Evolutionary conservation across 2,888 invertebrate species (phyloP), one percentile per base, ranked within the genome.

Genomic region (Zonitis immaculata): DNA sequence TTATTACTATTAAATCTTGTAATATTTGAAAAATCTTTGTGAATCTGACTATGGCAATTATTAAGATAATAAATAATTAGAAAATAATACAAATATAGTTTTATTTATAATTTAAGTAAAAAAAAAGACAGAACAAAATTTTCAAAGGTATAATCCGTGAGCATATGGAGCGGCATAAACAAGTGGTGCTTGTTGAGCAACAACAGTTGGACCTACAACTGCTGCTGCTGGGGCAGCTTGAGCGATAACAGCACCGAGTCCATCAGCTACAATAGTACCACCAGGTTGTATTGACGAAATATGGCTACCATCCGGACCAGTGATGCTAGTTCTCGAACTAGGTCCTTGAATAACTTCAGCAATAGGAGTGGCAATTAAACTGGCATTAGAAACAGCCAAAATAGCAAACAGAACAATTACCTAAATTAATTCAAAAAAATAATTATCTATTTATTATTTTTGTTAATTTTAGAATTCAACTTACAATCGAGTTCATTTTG

Each of bases 261-360:
- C 25, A 3, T 48, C 44, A 12, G 54, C 30, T 11, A 46, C 9
- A 11, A 39, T 8, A 20, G 39, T 39, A 44, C 27, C 44, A 18
- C 27, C 44, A 12, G 44, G 27, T 14, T 9, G 12, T 6, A 44
- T 35, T 0, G 32, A 5, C 12, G 51, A 28, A 12, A 50, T 30
- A 9, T 42, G 49, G 26, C 49, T 49, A 1, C 44, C 48, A 12
- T 44, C 27, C 1, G 28, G 30, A 6, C 25, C 35, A 6, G 20
- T 16, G 14, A 46, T 11, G 27, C 62, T 65, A 11, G 65, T 61
- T 28, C 56, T 63, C 53, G 57, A 51, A 53, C 66, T 66, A 27
- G 67, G 67, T 49, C 67, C 67, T 59, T 67, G 65, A 26, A 66
- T 49, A 26, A 66, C 52, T 28, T 44, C 47, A 22, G 60, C 56